These are phyloP conservation scores for Hyaena hyaena DNA, from an alignment of 2,113 vertebrate genomes.

Conservation along the genomic window DNA sequence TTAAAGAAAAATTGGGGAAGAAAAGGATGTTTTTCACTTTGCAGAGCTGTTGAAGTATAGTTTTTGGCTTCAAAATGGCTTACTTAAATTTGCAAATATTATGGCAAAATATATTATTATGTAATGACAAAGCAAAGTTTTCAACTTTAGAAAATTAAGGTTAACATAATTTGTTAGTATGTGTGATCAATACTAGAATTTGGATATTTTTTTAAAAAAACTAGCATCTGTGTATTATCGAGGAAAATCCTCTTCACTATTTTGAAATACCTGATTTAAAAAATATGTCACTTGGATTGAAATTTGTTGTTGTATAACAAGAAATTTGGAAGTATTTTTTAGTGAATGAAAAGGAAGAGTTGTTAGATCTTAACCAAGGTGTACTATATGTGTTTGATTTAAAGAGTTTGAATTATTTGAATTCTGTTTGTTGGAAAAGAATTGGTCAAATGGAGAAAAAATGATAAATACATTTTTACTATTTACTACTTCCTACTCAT, in stretches of 20 bases:
- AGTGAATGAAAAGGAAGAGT: constrained; percentile 19
- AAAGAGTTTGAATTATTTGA: constrained; percentile 10
- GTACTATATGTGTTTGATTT: constrained; percentile 3
- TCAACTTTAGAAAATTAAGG: background rate
- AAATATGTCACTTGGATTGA: background rate
- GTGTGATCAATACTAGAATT: constrained; percentile 16
- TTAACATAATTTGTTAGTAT: constrained; percentile 31
- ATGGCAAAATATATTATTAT: background rate
- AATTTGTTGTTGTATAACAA: background rate
- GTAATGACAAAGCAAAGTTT: constrained; percentile 18
- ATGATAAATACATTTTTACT: background rate
- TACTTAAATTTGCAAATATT: background rate
- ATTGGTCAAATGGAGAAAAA: background rate
- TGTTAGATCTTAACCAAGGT: constrained; percentile 16
- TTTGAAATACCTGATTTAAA: constrained; percentile 54
- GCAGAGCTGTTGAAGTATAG: background rate
- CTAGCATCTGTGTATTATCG: background rate
- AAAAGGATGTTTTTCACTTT: background rate
- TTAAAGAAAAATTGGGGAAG: background rate
- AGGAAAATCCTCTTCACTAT: background rate
- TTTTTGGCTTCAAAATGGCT: constrained; percentile 33
- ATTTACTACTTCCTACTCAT: background rate
- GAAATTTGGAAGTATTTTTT: constrained; percentile 32
- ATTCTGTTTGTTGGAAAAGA: background rate
- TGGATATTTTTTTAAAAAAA: background rate